Percentiles rank a stretch among this genome's conserved stretches.
Conservation (phyloP, 2,797 vertebrate species). For the Antennarius maculatus region DNA sequence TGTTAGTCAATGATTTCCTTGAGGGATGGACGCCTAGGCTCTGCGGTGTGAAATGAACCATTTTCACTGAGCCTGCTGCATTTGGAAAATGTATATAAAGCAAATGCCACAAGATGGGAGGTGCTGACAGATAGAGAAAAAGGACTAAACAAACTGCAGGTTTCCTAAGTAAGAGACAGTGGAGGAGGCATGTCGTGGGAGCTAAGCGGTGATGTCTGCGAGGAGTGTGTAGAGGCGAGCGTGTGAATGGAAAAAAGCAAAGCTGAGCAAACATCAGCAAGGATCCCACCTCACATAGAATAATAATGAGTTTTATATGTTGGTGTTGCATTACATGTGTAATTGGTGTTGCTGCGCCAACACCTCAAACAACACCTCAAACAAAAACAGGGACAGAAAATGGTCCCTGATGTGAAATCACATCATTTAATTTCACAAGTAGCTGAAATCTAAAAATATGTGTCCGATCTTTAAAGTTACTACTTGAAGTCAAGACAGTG, state of each 20-base stretch:
- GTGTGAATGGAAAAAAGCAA: constrained; percentile 78
- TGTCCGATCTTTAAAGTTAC: no score
- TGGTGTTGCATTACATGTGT: constrained; percentile 73
- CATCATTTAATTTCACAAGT: constrained; percentile 22
- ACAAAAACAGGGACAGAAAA: constrained; percentile 76
- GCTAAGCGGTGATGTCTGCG: constrained; percentile 59
- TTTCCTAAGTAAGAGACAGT: constrained; percentile 68
- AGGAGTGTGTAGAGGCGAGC: constrained; percentile 60
- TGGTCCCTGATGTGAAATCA: constrained; percentile 63
- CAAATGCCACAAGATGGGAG: constrained; percentile 76
- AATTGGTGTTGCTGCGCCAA: constrained; percentile 79
- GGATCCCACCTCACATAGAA: constrained; percentile 75
- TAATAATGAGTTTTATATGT: constrained; percentile 77
- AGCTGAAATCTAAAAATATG: constrained; percentile 19
- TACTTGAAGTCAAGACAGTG: no score
- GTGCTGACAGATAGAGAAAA: constrained; percentile 78
- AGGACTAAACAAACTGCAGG: constrained; percentile 75
- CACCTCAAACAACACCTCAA: constrained; percentile 79
- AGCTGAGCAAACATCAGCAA: constrained; percentile 80
- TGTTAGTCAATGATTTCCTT: constrained; percentile 70
- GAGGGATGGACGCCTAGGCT: constrained; percentile 49
- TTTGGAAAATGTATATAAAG: constrained; percentile 77
- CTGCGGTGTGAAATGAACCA: constrained; percentile 54
- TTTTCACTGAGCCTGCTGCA: constrained; percentile 56
- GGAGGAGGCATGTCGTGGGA: constrained; percentile 61